phyloP scores from a whole-genome alignment of 92 coral and sea anemone species.

The Porites divaricata region DNA sequence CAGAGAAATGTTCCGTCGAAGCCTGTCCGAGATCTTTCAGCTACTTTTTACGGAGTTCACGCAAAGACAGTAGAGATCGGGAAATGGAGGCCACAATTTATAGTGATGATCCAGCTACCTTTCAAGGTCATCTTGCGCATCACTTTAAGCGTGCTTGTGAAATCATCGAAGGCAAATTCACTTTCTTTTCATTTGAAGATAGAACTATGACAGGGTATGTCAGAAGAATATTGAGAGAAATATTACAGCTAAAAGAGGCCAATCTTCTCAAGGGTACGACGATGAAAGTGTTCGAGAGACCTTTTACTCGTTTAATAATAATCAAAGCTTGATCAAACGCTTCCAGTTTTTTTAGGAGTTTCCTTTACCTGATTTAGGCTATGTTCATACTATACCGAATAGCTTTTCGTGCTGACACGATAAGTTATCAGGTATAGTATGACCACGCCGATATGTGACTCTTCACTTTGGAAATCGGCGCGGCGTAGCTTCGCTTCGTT shows the following conservation, averaged over 20 bases:
- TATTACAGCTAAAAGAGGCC: constrained; percentile 59
- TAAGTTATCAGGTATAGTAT: too few relatives aligned
- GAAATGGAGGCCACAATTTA: constrained; percentile 78
- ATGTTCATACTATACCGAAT: too few relatives aligned
- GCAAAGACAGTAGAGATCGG: constrained; percentile 66
- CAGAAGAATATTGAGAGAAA: constrained; percentile 57
- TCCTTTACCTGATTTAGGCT: too few relatives aligned
- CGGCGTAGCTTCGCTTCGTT: too few relatives aligned
- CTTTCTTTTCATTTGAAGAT: constrained; percentile 74
- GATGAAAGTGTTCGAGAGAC: neutral
- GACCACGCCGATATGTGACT: too few relatives aligned
- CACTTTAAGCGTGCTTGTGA: constrained; percentile 74
- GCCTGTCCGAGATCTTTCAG: constrained; percentile 75
- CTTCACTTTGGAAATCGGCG: too few relatives aligned
- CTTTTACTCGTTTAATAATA: neutral
- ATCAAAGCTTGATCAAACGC: neutral
- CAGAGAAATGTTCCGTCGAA: constrained; percentile 52
- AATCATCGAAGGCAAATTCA: constrained; percentile 45
- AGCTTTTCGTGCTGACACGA: too few relatives aligned
- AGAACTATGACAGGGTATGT: constrained; percentile 43
- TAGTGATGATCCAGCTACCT: constrained; percentile 67
- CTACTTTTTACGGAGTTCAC: constrained; percentile 75
- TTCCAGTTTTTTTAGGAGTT: too few relatives aligned
- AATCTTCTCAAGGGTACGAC: constrained; percentile 37
- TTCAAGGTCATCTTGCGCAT: constrained; percentile 65